Base-by-base conservation (phyloP, 1,140 invertebrate species). In the Drosophila pseudoananassae region DNA sequence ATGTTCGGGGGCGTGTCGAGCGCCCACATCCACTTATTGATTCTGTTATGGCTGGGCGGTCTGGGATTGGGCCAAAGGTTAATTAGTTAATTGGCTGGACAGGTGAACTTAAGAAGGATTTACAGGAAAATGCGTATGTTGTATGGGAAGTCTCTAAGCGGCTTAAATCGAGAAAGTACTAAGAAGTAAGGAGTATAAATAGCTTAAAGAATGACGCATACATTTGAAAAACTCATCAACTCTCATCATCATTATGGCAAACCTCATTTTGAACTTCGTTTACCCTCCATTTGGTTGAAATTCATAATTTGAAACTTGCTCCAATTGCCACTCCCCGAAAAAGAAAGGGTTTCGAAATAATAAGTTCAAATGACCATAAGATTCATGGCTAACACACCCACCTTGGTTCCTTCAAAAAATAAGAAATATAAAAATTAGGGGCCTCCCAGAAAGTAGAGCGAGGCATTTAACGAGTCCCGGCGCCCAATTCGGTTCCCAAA, bases 51-150 rank as follows among this genome's bases (percentile, higher is more conserved):
- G 33, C 23, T 46, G 31, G 46, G 56, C 43, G 65, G 49, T 36
- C 50, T 47, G 71, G 15, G 55, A 54, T 23, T 36, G 49, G 38
- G 59, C 20, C 73, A 81, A 76, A 82, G 82, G 82, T 82, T 85
- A 85, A 85, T 85, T 85, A 79, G 63, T 72, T 87, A 85, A 87
- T 87, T 81, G 82, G 63, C 56, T 65, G 59, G 46, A 46, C 70
- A 73, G 69, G 70, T 73, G 70, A 63, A 52, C 46, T 49, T 59
- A 3, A 8, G 8, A 52, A 38, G 31, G 15, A 46, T 29, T 20
- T 25, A 36, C 9, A 4, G 33, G 33, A 3, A 36, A 8, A 23
- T 7, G 15, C 1, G 25, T 7, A 38, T 14, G 10, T 38, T 4
- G 31, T 12, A 15, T 50, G 40, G 4, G 47, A 36, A 20, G 20